These are phyloP conservation scores for Pseudorasbora parva DNA, from an alignment of 2,113 vertebrate species.

Conservation along the genomic window DNA sequence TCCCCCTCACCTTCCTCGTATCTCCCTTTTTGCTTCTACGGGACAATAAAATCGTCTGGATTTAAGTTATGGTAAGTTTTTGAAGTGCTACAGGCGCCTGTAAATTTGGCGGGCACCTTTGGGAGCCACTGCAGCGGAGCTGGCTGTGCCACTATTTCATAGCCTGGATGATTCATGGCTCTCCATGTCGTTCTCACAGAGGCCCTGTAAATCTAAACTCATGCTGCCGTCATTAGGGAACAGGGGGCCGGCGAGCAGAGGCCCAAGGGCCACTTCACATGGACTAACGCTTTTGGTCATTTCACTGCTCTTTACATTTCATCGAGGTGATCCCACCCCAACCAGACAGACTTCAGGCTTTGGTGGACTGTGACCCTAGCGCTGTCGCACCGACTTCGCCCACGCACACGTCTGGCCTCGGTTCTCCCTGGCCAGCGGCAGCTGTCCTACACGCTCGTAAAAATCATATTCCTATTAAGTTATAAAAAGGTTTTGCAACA, in stretches of 20 bases:
- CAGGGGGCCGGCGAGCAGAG: constrained; percentile 26
- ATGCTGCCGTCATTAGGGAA: constrained; percentile 65
- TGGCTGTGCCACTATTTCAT: constrained; percentile 82
- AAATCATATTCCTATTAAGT: constrained; percentile 71
- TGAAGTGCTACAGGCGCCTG: constrained; percentile 89
- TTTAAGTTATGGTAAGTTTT: constrained; percentile 89
- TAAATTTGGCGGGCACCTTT: constrained; percentile 95
- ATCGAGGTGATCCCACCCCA: constrained; percentile 24
- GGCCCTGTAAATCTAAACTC: constrained; percentile 85
- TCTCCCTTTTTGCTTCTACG: constrained; percentile 77
- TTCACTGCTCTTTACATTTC: constrained; percentile 57
- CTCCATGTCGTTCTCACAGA: constrained; percentile 85
- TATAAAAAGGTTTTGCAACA: constrained; percentile 73
- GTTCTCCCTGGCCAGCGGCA: constrained; percentile 27
- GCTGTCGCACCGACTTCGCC: constrained; percentile 30
- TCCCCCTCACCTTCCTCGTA: constrained; percentile 65
- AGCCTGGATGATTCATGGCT: constrained; percentile 88
- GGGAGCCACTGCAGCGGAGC: constrained; percentile 80
- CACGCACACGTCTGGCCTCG: constrained; percentile 38
- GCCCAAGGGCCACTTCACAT: constrained; percentile 52
- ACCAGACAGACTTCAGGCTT: constrained; percentile 36
- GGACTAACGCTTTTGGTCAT: constrained; percentile 57
- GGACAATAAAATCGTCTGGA: constrained; percentile 91
- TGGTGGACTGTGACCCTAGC: background rate
- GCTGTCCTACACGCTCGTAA: constrained; percentile 61